Evolutionary conservation across 2,797 vertebrate species (phyloP), one percentile per base, ranked within the genome.

Genomic region (Halcyon badia): DNA sequence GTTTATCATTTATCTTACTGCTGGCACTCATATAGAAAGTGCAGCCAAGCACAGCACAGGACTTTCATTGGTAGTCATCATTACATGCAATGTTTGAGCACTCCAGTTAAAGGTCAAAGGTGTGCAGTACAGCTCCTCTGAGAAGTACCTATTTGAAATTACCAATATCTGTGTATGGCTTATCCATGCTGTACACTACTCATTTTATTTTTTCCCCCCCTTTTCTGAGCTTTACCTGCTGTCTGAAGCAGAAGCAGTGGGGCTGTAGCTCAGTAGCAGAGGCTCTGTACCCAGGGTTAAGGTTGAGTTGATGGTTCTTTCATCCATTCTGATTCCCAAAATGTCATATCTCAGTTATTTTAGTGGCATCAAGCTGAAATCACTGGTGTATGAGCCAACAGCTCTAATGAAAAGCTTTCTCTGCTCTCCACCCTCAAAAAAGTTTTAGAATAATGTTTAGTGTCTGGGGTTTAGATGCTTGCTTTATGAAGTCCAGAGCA

Each of bases 1-100:
- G 98, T 97, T 98, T 98, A 98, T 98, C 98, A 98, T 99, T 98
- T 98, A 98, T 98, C 98, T 98, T 98, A 97, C 98, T 98, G 98
- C 97, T 98, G 98, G 98, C 98, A 97, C 97, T 98, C 98, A 98
- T 98, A 98, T 98, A 97, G 98, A 98, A 98, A 98, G 98, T 97
- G 98, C 98, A 99, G 98, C 97, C 98, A 98, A 98, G 98, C 98
- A 98, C 97, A 94, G 98, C 98, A 68, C 58, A 97, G 97, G 97
- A 97, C 98, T 97, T 98, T 98, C 97, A 97, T 97, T 97, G 97
- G 97, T 97, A 98, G 98, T 97, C 98, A 98, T 98, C 98, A 97
- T 97, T 98, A 97, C 96, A 97, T 97, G 98, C 97, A 91, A 87
- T 96, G 95, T 97, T 96, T 97, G 98, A 98, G 97, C 97, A 96